Evolutionary conservation across 2,888 invertebrate genomes (phyloP).

Genomic region (Caenorhabditis macrosperma): DNA sequence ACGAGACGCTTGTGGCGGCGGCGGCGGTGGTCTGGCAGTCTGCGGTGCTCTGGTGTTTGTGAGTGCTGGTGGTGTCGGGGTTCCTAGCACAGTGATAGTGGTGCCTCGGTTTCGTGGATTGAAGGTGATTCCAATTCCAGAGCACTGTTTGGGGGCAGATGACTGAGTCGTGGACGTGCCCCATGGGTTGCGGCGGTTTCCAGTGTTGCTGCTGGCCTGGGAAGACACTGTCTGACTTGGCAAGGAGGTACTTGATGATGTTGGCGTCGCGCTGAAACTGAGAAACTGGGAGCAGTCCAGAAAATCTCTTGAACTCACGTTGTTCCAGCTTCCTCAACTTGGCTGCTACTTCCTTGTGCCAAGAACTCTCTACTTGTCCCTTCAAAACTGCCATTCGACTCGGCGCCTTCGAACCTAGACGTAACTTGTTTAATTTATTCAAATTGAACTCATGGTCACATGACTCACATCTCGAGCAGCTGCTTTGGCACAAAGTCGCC

Average conservation of each 20-base stretch:
- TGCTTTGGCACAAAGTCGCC: background rate
- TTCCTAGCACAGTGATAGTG: background rate
- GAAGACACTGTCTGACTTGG: background rate
- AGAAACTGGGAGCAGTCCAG: background rate
- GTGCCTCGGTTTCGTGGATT: background rate
- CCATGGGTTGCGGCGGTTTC: no score
- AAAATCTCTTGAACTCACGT: background rate
- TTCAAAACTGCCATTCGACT: background rate
- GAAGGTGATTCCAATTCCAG: background rate
- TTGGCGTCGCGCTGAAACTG: no score
- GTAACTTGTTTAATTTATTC: background rate
- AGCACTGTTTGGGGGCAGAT: background rate
- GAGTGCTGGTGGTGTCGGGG: background rate
- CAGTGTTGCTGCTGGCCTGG: background rate
- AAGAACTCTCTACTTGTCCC: background rate
- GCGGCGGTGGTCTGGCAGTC: no score
- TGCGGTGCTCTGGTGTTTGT: background rate
- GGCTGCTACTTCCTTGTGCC: background rate
- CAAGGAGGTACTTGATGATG: no score
- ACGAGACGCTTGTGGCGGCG: no score
- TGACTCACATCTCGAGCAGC: slow-evolving; percentile 11
- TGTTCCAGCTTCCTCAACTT: background rate
- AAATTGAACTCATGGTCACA: no score
- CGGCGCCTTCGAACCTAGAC: background rate
- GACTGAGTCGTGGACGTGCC: background rate